Percentiles rank a stretch among this genome's conserved stretches.
Evolutionary conservation across 2,113 vertebrate genomes (phyloP).

Genomic region (Pomatorhinus ruficollis): DNA sequence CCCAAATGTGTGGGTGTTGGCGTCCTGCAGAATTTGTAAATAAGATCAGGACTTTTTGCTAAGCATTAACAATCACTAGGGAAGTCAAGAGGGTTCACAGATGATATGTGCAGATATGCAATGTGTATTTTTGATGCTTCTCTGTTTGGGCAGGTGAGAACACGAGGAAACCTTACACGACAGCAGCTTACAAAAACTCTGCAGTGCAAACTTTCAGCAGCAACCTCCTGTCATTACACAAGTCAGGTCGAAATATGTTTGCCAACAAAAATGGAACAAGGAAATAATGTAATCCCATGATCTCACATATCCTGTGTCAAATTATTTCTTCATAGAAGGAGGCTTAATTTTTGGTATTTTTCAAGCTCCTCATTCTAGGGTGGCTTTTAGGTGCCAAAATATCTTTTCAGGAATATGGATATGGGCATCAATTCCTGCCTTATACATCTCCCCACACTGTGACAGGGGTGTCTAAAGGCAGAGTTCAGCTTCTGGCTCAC

Average conservation of each 20-base stretch:
- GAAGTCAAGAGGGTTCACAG: neutral
- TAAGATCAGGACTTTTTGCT: neutral
- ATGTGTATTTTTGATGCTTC: neutral
- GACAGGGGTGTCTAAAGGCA: neutral
- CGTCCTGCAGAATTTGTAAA: slow-evolving; percentile 1
- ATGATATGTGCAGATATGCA: neutral
- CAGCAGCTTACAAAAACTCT: neutral
- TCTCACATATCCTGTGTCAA: slow-evolving; percentile 15
- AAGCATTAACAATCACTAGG: neutral
- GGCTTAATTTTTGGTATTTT: neutral
- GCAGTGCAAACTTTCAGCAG: neutral
- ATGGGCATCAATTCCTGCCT: neutral
- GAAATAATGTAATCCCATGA: slow-evolving; percentile 51
- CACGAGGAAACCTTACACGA: neutral
- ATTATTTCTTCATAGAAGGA: neutral
- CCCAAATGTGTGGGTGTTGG: neutral
- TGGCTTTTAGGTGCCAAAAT: neutral
- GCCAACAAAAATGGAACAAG: slow-evolving; percentile 45
- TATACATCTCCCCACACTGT: neutral
- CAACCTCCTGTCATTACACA: neutral
- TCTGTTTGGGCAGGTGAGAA: neutral
- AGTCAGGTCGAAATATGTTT: neutral
- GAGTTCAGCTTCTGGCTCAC: neutral
- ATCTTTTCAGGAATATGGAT: neutral
- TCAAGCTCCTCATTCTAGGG: neutral